phyloP scores from a whole-genome alignment of 2,888 invertebrate species.

The Griposia aprilina region DNA sequence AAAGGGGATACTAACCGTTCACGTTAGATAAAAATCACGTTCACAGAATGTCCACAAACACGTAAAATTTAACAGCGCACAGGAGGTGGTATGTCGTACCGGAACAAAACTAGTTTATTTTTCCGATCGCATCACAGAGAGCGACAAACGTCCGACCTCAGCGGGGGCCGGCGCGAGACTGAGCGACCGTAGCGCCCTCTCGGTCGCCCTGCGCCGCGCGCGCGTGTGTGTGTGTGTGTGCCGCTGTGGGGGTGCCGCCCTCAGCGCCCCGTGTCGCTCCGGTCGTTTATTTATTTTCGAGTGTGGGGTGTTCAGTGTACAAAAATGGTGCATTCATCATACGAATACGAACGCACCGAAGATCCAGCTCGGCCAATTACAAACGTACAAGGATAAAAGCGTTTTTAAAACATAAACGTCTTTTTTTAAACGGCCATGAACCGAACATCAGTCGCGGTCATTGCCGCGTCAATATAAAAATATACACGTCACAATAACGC shows the following conservation, averaged over 20 bases:
- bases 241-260: slow-evolving; percentile 77
- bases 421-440: slow-evolving; percentile 88
- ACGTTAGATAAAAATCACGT: slow-evolving; percentile 82
- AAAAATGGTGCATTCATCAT: slow-evolving; percentile 72
- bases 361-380: slow-evolving; percentile 66
- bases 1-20: slow-evolving; percentile 84
- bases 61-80: slow-evolving; percentile 81
- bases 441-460: slow-evolving; percentile 85
- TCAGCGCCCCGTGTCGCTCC: slow-evolving; percentile 70
- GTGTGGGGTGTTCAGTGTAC: slow-evolving; percentile 79
- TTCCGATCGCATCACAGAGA: slow-evolving; percentile 84
- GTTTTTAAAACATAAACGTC: slow-evolving; percentile 77
- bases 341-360: slow-evolving; percentile 62
- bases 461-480: slow-evolving; percentile 87
- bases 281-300: slow-evolving; percentile 85
- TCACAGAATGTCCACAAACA: slow-evolving; percentile 87
- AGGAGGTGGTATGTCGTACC: slow-evolving; percentile 83
- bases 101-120: slow-evolving; percentile 89
- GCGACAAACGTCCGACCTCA: slow-evolving; percentile 81
- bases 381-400: slow-evolving; percentile 74
- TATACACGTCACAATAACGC: slow-evolving; percentile 84
- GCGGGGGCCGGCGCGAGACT: slow-evolving; percentile 90
- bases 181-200: slow-evolving; percentile 88
- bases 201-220: slow-evolving; percentile 75
- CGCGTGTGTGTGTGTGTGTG: slow-evolving; percentile 80